Percentiles rank a stretch among this genome's conserved stretches.
Evolutionary conservation across 2,888 invertebrate genomes (phyloP).

Genomic region (Euplexia lucipara): DNA sequence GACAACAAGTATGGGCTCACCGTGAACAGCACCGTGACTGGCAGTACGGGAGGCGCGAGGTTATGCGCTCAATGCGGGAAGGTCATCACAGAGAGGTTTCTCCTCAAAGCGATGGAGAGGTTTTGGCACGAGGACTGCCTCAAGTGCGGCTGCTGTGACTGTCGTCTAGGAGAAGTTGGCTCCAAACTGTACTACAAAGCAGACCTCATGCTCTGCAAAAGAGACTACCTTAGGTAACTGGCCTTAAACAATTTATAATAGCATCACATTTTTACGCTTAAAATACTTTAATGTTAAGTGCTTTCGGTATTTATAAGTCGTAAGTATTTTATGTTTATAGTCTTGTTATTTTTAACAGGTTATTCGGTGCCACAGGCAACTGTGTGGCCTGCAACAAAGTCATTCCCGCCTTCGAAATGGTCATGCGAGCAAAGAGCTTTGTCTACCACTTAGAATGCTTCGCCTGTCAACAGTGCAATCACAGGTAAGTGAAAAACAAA

Average conservation of each 20-base stretch:
- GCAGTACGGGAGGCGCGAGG: conserved; percentile 84
- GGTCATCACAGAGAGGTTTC: conserved; percentile 95
- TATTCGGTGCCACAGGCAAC: conserved; percentile 97
- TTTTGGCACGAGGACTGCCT: conserved; percentile 99
- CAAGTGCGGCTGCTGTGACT: conserved; percentile 98
- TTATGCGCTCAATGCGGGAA: conserved; percentile 97
- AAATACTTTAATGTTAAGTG: conserved; percentile 74
- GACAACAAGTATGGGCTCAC: conserved; percentile 85
- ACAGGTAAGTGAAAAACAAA: conserved; percentile 92
- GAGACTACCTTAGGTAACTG: conserved; percentile 96
- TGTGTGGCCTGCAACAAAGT: conserved; percentile 98
- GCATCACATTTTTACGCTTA: conserved; percentile 51
- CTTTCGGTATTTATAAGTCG: conserved; percentile 73
- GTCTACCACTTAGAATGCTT: conserved; percentile 98
- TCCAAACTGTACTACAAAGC: conserved; percentile 97
- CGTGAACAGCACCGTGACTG: conserved; percentile 74
- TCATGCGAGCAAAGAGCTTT: conserved; percentile 97
- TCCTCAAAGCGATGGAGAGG: conserved; percentile 96
- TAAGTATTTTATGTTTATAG: conserved; percentile 75
- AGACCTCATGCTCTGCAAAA: conserved; percentile 97
- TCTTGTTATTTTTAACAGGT: conserved; percentile 90
- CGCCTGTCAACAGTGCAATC: conserved; percentile 98
- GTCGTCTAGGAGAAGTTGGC: conserved; percentile 97
- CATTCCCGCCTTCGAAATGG: conserved; percentile 98
- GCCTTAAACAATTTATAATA: conserved; percentile 39